Evolutionary conservation across 2,113 vertebrate species (phyloP), one percentile per base, ranked within the genome.

Genomic region (Chascanopsetta lugubris): DNA sequence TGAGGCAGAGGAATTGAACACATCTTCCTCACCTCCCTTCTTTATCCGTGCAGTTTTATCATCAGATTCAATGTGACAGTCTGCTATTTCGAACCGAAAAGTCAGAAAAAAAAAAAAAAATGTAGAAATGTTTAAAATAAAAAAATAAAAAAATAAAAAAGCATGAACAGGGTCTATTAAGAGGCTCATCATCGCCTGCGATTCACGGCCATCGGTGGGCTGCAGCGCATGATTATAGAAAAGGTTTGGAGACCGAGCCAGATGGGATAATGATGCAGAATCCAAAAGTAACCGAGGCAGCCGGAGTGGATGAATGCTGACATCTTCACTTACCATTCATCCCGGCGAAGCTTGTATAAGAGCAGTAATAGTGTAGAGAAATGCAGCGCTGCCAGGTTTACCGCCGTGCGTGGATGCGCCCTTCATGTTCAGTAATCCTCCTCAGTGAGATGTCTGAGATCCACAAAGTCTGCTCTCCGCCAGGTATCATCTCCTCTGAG

Each of bases 201-300:
- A 67, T 58, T 61, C 63, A 72, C 32, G 12, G 29, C 49, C 63
- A 69, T 68, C 61, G 43, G 40, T 63, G 26, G 51, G 17, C 24
- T 27, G 32, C 17, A 5, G n/a, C 55, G 56, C 57, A 34, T 62
- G 29, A 49, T 18, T 63, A 49, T 71, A 47, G n/a, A n/a, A 63
- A 69, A 46, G 51, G 9, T 17, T 53, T 22, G 10, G 24, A 62
- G 15, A n/a, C 65, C 11, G 51, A 29, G 12, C 17, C 40, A 43
- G 55, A 54, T 38, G 15, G 29, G 48, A 71, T 76, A 68, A 83
- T 71, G 61, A 61, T 62, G 45, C 48, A 51, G 49, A 42, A 55
- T 18, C 59, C 79, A 43, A 49, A 64, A 57, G 56, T 62, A 43
- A 49, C 61, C 8, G 47, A 36, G 38, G 15, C 64, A 38, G 36